These are phyloP conservation scores for Ancistrus triradiatus DNA, from an alignment of 2,113 vertebrate species.

Conservation along the genomic window DNA sequence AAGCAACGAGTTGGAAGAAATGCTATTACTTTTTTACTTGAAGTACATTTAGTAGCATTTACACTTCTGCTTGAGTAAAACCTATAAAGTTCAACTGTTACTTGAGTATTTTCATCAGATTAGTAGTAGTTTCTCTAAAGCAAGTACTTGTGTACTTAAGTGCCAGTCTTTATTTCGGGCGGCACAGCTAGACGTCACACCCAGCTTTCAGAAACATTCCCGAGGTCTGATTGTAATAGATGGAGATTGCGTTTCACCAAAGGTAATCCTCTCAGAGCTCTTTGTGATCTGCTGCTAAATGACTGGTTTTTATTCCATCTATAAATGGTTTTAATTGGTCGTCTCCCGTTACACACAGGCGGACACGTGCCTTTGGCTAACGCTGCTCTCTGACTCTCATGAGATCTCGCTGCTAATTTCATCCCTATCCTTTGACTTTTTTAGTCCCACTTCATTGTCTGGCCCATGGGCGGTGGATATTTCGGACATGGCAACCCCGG, in stretches of 20 bases:
- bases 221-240: slow-evolving; percentile 59
- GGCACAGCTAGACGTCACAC: slow-evolving; percentile 35
- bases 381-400: slow-evolving; percentile 41
- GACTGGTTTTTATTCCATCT: slow-evolving; percentile 64
- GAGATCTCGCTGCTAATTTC: slow-evolving; percentile 62
- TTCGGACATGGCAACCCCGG: slow-evolving; percentile 29
- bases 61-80: no score
- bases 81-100: no score
- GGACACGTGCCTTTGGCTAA: slow-evolving; percentile 58
- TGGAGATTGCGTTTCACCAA: slow-evolving; percentile 65
- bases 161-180: no score
- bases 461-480: slow-evolving; percentile 44
- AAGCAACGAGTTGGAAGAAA: no score
- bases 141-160: no score
- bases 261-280: slow-evolving; percentile 69
- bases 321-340: slow-evolving; percentile 77
- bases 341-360: slow-evolving; percentile 64
- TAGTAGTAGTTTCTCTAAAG: no score
- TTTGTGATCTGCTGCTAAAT: slow-evolving; percentile 69
- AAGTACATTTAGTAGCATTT: no score
- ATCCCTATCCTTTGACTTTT: slow-evolving; percentile 59
- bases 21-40: no score
- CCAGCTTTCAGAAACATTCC: slow-evolving; percentile 20
- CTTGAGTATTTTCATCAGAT: no score
- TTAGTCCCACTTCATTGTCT: slow-evolving; percentile 59